Base-by-base conservation (phyloP, 2,888 invertebrate genomes). In the Oeneis ivallda region DNA sequence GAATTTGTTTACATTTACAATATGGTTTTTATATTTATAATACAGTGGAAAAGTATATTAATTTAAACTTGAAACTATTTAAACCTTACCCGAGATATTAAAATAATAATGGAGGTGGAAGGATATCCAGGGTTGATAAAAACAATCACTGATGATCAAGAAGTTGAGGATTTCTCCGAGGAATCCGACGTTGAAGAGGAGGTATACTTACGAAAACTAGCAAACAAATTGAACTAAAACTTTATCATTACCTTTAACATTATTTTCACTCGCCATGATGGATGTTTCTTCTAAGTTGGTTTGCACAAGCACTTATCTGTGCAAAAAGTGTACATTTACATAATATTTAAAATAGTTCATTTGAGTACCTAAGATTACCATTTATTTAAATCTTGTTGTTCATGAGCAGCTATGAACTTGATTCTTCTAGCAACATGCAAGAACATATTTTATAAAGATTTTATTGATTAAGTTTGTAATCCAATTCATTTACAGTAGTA, bases 101-200 rank as follows among this genome's bases (percentile, higher is more conserved):
- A 4, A 60, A 66, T 52, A 60, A 67, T 70, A 67, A 72, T 73
- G 74, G 82, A 79, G 69, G 75, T 85, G 9, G 77, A 81, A 66
- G 84, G 83, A 57, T 74, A 81, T 76, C 91, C 86, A 41, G 96
- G 95, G 72, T 90, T 97, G 71, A 95, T 98, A 64, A 94, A 94
- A 86, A 98, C 98, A 0, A 98, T 98, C 67, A 93, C 94, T 47
- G 97, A 97, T 69, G 96, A 95, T 71, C 95, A 96, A 63, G 95
- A 96, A 80, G 95, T 98, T 0, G 94, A 95, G 74, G 92, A 96
- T 89, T 95, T 94, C 71, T 96, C 96, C 0, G 96, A 96, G 77
- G 94, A 95, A 82, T 96, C 96, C 0, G 96, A 96, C 77, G 94
- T 93, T 66, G 97, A 97, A 93, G 87, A 95, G 32, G 96, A 96